Conservation (phyloP, 92 coral and sea anemone species). For the Palythoa heliodiscus region DNA sequence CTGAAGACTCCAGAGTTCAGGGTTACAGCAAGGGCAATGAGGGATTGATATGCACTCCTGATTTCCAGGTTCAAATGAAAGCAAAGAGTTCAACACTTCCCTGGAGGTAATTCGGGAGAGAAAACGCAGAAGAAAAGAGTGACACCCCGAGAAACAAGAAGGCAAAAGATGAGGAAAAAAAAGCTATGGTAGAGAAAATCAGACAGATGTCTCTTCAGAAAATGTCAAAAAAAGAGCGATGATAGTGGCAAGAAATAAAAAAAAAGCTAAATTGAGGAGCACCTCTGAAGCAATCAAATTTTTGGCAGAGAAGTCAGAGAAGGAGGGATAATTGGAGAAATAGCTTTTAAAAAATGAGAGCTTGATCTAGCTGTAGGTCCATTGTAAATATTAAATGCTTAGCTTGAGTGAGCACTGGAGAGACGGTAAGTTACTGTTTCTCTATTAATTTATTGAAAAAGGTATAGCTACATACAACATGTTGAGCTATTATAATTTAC, state of each 20-base stretch:
- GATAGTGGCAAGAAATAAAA: slow-evolving; percentile 42
- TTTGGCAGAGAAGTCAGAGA: slow-evolving; percentile 39
- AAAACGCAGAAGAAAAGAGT: slow-evolving; percentile 46
- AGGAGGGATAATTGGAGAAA: slow-evolving; percentile 42
- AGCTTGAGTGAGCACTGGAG: too few species aligned
- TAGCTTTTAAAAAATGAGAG: slow-evolving; percentile 50
- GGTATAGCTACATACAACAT: too few species aligned
- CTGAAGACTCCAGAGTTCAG: background rate
- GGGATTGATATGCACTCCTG: background rate
- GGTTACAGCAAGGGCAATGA: background rate
- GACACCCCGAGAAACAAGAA: slow-evolving; percentile 37
- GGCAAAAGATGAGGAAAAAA: slow-evolving; percentile 44
- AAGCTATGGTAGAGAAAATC: slow-evolving; percentile 47
- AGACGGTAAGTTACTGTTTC: too few species aligned
- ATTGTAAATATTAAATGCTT: too few species aligned
- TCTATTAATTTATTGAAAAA: too few species aligned
- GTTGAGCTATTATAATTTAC: too few species aligned
- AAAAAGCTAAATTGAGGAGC: slow-evolving; percentile 25
- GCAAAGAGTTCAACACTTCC: slow-evolving; percentile 38
- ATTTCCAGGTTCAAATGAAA: slow-evolving; percentile 21
- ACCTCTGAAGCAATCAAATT: slow-evolving; percentile 48
- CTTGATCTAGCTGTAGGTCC: slow-evolving; percentile 44
- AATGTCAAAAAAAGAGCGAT: slow-evolving; percentile 42
- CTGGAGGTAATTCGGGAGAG: slow-evolving; percentile 50
- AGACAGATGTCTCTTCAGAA: slow-evolving; percentile 47